Base-by-base conservation (phyloP, 2,797 vertebrate genomes). In the Bradypus variegatus region DNA sequence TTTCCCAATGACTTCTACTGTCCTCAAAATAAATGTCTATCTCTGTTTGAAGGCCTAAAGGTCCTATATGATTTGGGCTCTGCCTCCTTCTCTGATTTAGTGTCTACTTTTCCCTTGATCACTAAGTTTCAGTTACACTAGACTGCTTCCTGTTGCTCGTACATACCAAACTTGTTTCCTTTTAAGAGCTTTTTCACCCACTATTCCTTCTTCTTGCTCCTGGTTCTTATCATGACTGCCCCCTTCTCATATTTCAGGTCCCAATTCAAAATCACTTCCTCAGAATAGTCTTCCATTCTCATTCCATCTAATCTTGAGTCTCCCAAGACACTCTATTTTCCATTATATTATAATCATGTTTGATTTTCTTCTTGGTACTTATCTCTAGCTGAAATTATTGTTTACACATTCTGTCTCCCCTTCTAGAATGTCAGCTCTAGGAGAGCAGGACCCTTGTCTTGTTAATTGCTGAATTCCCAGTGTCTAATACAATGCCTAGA, bases 21-120 rank as follows among this genome's bases (percentile, higher is more conserved):
- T 36, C 25, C 73, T 94, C 80, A 58, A 65, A 58, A 89, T 87
- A 87, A 93, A 84, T 50, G 60, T 41, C 14, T 75, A 69, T 85
- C 21, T 87, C 77, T 89, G 81, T 73, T 86, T 36, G 60, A 25
- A 90, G 65, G n/a, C 15, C 16, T 70, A 13, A 48, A 83, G 36
- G 19, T 86, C 38, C 73, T 83, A 29, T 55, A 45, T 31, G 70
- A 86, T 55, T 38, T 73, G 69, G 50, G 29, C 27, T 90, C 80
- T 91, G 16, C 50, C 31, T 89, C 33, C 84, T 8, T 77, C 21
- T 64, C 50, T 86, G 78, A 91, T 29, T 87, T 72, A 78, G 58
- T 78, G 23, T 91, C 45, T 15, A 31, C 16, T 48, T 60, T 89
- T 77, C 41, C 38, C 33, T 85, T 89, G 31, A 70, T 76, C 53